Base-by-base conservation (phyloP, 2,888 invertebrate species). In the Catocala sponsa region DNA sequence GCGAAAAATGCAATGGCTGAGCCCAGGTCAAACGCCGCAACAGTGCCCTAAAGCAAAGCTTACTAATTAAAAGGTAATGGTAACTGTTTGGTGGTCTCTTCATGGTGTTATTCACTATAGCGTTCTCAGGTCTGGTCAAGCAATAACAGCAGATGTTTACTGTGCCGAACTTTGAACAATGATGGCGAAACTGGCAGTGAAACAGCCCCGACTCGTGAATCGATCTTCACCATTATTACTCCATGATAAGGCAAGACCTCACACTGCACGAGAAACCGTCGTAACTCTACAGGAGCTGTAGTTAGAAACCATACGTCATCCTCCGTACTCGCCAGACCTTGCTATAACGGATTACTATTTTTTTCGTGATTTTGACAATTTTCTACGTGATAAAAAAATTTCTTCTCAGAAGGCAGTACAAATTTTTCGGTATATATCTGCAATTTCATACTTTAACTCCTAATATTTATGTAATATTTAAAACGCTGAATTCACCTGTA, bases 31-130 rank as follows among this genome's bases (percentile, higher is more conserved):
- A 48, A 32, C 48, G 48, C 48, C 48, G 32, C 25, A 35, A 35
- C 35, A 35, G 35, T 48, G 48, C 25, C 32, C 10, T 47, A 5
- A 47, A 48, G 55, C 47, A 48, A 42, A 42, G 41, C 48, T 46
- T 33, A 55, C 48, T 48, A 25, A 48, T n/a, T 42, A 35, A 47
- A 47, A 47, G 47, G 47, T 47, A 47, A 32, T 12, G 47, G 42
- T 42, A 42, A 9, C 42, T 42, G 42, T 42, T 42, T 9, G 42
- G 42, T 42, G 42, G 42, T 42, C 42, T 42, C 42, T 9, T 6
- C 42, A 10, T 42, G 42, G 0, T 42, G 42, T 42, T 42, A 42
- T 42, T 42, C 35, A 35, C 35, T 35, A 35, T 35, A 35, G 7
- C 7, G 1, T 35, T 35, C 35, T 35, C 35, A 5, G 35, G 7